Conservation (phyloP, 2,113 vertebrate species). For the Arizona elegans region DNA sequence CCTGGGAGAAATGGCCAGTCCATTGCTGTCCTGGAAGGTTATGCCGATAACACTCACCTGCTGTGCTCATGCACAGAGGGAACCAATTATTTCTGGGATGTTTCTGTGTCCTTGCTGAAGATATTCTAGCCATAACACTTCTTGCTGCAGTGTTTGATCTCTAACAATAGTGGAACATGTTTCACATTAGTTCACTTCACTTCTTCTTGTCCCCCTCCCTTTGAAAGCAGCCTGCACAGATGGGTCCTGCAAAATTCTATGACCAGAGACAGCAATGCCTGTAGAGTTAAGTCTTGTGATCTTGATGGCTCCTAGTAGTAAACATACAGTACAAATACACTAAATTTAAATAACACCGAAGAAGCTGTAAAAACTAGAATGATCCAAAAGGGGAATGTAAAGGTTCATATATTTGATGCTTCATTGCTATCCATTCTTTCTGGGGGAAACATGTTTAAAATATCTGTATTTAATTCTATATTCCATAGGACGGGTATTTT, state of each 20-base stretch:
- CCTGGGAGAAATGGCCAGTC: background rate
- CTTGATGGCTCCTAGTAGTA: background rate
- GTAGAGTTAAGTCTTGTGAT: background rate
- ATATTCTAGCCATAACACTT: background rate
- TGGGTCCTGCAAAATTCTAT: background rate
- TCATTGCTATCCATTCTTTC: background rate
- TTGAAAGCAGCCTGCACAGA: background rate
- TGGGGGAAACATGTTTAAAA: background rate
- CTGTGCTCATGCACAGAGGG: background rate
- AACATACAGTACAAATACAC: background rate
- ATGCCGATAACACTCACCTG: constrained; percentile 29
- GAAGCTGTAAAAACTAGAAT: background rate
- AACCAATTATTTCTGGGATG: constrained; percentile 17
- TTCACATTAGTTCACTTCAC: constrained; percentile 8
- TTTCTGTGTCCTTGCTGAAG: background rate
- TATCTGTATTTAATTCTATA: background rate
- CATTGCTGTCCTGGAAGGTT: constrained; percentile 32
- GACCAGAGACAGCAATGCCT: background rate
- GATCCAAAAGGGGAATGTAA: background rate
- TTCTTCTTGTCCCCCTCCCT: background rate
- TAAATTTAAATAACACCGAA: background rate
- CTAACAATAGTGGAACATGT: constrained; percentile 1
- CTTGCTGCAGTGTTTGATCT: background rate
- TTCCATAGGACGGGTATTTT: background rate
- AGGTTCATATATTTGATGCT: background rate